A percentile compares a stretch with the other conserved stretches of the same genome.
phyloP scores from a whole-genome alignment of 2,113 vertebrate species.

The Psittacus erithacus region DNA sequence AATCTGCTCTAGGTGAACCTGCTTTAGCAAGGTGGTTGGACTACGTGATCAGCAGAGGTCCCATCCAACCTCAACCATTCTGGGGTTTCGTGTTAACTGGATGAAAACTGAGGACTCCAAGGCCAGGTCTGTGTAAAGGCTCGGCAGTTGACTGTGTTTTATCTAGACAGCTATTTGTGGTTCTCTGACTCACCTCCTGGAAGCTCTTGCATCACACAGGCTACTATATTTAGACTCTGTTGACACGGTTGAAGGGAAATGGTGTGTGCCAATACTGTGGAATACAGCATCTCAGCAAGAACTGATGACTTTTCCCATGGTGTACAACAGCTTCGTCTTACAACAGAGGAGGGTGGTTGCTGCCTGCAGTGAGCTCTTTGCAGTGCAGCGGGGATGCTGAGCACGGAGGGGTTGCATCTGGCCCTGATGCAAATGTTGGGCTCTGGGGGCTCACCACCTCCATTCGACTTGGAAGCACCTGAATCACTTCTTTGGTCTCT shows the following conservation, averaged over 20 bases:
- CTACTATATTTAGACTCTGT: constrained; percentile 42
- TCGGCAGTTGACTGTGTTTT: neutral
- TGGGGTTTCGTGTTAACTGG: neutral
- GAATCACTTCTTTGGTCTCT: neutral
- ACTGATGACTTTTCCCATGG: neutral
- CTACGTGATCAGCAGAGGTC: neutral
- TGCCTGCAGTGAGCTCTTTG: neutral
- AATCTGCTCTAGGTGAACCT: neutral
- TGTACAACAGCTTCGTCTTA: neutral
- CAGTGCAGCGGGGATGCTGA: neutral
- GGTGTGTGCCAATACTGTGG: neutral
- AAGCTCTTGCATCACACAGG: neutral
- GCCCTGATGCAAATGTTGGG: accelerated
- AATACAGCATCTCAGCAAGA: neutral
- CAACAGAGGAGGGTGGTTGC: neutral
- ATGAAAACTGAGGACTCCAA: neutral
- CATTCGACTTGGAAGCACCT: neutral
- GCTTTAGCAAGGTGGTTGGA: neutral
- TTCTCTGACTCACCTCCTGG: constrained; percentile 13
- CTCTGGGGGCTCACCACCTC: neutral
- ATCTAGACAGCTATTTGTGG: constrained; percentile 2
- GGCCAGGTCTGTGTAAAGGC: neutral
- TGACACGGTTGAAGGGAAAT: neutral
- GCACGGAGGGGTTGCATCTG: accelerated
- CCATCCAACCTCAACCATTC: neutral